Conservation (phyloP, 2,888 invertebrate species). For the Phlogophora meticulosa region DNA sequence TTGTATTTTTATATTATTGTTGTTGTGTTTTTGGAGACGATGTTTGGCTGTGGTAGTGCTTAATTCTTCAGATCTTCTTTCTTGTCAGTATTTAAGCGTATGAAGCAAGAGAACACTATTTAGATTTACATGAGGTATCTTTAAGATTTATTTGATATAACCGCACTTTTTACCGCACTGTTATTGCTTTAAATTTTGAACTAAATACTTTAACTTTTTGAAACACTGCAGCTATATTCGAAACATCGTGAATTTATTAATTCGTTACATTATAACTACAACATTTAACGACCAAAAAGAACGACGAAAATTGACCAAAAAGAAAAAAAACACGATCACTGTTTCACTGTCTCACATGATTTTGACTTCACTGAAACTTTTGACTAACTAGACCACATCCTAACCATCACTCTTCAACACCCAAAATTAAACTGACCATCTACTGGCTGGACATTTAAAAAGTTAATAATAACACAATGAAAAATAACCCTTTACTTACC, state of each 20-base stretch:
- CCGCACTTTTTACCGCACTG: too few relatives aligned
- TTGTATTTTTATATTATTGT: slow-evolving; percentile 6
- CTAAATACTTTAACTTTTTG: too few relatives aligned
- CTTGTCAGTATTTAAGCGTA: neutral
- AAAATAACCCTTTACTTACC: slow-evolving; percentile 80
- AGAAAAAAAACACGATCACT: slow-evolving; percentile 18
- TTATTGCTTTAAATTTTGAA: neutral
- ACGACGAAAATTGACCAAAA: neutral
- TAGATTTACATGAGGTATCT: neutral
- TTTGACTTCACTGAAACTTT: slow-evolving; percentile 53
- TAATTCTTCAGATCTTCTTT: neutral
- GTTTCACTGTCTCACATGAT: slow-evolving; percentile 4
- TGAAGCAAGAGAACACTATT: neutral
- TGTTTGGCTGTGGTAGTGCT: neutral
- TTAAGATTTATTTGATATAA: too few relatives aligned
- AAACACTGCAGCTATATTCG: neutral
- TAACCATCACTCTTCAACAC: slow-evolving; percentile 73
- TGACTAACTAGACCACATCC: slow-evolving; percentile 43
- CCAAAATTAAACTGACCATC: slow-evolving; percentile 84
- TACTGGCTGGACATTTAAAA: slow-evolving; percentile 68
- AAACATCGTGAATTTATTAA: neutral
- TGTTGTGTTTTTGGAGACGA: neutral
- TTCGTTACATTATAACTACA: neutral
- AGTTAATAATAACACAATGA: slow-evolving; percentile 78
- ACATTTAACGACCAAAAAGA: neutral